Base-by-base conservation (phyloP, 2,113 vertebrate genomes). In the Atrichornis clamosus region DNA sequence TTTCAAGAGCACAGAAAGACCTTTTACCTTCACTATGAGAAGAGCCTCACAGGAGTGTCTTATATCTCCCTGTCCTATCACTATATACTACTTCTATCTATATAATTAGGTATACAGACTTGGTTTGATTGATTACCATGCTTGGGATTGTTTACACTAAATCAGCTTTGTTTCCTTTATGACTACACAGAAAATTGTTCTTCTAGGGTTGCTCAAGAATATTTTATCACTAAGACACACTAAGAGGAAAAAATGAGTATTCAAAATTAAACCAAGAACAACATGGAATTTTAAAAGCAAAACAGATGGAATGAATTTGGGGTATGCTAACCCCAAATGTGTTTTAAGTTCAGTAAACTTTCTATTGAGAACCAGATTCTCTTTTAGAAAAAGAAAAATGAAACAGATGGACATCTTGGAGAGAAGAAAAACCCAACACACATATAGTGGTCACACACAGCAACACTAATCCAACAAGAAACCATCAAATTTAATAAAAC, bases 271-370 rank as follows among this genome's bases (percentile, higher is more conserved):
- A 94, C 63, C 27, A 89, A 91, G 87, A 96, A 80, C 55, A 93
- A 92, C 68, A 84, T 1, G 28, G 76, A 78, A 82, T 89, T 95
- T 93, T 22, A 63, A 93, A 93, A 72, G 15, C 42, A 83, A 94
- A 92, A 15, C 90, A 96, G 90, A 96, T 85, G 82, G 95, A 88
- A 92, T 81, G 81, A 81, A 92, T 92, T 94, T 89, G 49, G 90
- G 72, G 56, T 81, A 86, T 84, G 83, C 41, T 93, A 93, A 94
- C 69, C 85, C 64, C 64, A 92, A 92, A 82, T 72, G 76, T 44
- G 73, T 78, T 94, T 95, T 60, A 68, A 70, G 60, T 87, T 84
- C 72, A 73, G 55, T 53, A 89, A 93, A 94, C 84, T 73, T 96
- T 73, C 67, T 78, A 82, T 89, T 27, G 77, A 93, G 84, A 60